Percentiles rank a stretch among this genome's conserved stretches.
Evolutionary conservation across 64 coral and sea anemone species (phyloP).

Genomic region (Pocillopora damicornis): DNA sequence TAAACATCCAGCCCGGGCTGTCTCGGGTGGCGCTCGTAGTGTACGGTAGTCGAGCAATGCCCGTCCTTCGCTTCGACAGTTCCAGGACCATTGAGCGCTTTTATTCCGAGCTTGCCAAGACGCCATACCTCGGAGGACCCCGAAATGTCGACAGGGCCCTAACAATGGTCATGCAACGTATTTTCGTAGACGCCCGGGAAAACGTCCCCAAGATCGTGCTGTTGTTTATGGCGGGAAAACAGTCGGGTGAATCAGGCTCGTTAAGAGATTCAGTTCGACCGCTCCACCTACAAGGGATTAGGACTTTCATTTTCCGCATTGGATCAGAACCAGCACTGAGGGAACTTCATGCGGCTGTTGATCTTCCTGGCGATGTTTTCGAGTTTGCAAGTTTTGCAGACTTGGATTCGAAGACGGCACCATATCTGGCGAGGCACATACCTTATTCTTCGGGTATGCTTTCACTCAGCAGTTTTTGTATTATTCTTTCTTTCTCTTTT

Average conservation of each 20-base stretch:
- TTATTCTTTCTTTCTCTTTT: too few relatives aligned
- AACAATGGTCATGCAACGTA: not conserved
- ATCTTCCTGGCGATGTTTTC: slow-evolving; percentile 48
- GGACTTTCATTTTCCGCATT: slow-evolving; percentile 60
- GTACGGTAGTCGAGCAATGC: slow-evolving; percentile 24
- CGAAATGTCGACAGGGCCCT: slow-evolving; percentile 28
- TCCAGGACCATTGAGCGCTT: slow-evolving; percentile 8
- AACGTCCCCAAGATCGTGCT: slow-evolving; percentile 66
- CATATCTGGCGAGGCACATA: slow-evolving; percentile 15
- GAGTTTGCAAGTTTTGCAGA: slow-evolving; percentile 14
- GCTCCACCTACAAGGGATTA: slow-evolving; percentile 45
- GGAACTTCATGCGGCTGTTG: slow-evolving; percentile 46
- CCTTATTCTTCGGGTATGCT: slow-evolving; percentile 23
- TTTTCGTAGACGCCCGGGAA: slow-evolving; percentile 20
- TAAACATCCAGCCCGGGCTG: slow-evolving; percentile 54
- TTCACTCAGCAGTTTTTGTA: too few relatives aligned
- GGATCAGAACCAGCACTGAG: slow-evolving; percentile 40
- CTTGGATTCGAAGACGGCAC: not conserved
- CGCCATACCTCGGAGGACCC: slow-evolving; percentile 24
- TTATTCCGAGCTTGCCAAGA: not conserved
- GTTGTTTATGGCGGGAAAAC: slow-evolving; percentile 66
- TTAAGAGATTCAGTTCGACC: slow-evolving; percentile 52
- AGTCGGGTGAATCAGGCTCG: slow-evolving; percentile 12
- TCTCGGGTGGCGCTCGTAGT: slow-evolving; percentile 40
- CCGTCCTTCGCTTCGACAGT: slow-evolving; percentile 4